Conservation (phyloP, 2,888 invertebrate genomes). For the Fragum sueziense region DNA sequence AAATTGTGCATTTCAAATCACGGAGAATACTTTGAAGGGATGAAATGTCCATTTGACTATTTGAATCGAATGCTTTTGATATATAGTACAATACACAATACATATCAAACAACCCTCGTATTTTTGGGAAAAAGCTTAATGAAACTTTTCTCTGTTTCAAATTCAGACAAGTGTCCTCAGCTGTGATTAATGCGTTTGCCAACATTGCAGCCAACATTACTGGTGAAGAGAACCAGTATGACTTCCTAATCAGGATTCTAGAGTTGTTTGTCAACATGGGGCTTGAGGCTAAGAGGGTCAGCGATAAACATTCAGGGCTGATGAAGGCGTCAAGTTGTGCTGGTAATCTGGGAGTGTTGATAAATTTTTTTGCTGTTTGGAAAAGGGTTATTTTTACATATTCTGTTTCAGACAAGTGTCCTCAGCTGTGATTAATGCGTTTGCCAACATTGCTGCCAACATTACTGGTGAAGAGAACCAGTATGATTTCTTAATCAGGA, state of each 20-base stretch:
- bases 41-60: too few species aligned
- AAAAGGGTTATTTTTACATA: too few species aligned
- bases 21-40: too few species aligned
- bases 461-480: conserved; percentile 90
- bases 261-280: conserved; percentile 99
- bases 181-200: conserved; percentile 97
- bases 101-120: too few species aligned
- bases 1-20: too few species aligned
- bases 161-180: conserved; percentile 92
- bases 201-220: conserved; percentile 97
- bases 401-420: conserved; percentile 88
- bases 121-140: too few species aligned
- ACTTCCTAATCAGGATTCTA: conserved; percentile 92
- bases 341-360: conserved; percentile 97
- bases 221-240: conserved; percentile 89
- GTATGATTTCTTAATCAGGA: conserved; percentile 92
- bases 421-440: conserved; percentile 96
- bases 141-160: too few species aligned
- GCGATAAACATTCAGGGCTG: conserved; percentile 92
- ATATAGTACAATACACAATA: too few species aligned
- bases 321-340: conserved; percentile 92
- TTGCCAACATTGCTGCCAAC: conserved; percentile 97
- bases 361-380: conserved; percentile 99
- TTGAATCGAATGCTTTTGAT: too few species aligned
- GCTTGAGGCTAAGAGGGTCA: conserved; percentile 96